Percentiles rank a stretch among this genome's conserved stretches.
These are phyloP conservation scores for Macrotus californicus DNA, from an alignment of 2,113 vertebrate genomes.

Conservation along the genomic window DNA sequence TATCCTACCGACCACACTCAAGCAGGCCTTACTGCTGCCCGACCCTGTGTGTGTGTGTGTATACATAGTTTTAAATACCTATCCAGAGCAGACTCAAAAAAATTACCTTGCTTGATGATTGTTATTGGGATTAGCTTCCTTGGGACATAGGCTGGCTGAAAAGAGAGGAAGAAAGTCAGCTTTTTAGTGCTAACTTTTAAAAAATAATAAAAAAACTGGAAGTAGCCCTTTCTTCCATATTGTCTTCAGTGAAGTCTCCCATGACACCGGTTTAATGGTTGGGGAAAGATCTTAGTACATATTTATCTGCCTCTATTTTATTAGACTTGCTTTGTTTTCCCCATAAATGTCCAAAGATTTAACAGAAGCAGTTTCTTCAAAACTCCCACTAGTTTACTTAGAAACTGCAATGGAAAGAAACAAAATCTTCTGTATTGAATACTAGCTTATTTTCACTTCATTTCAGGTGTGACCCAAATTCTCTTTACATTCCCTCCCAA, in stretches of 20 bases:
- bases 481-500: neutral
- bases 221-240: neutral
- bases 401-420: slow-evolving; percentile 1
- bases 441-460: slow-evolving; percentile 3
- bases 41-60: too few species aligned
- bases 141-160: slow-evolving; percentile 77
- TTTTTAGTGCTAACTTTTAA: slow-evolving; percentile 15
- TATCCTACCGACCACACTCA: too few species aligned
- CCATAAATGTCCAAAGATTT: slow-evolving; percentile 2
- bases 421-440: neutral
- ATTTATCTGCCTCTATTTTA: slow-evolving; percentile 31
- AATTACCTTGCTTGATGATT: slow-evolving; percentile 84
- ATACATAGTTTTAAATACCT: neutral
- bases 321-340: slow-evolving; percentile 25
- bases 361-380: slow-evolving; percentile 14
- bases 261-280: neutral
- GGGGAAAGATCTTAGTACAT: neutral
- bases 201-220: neutral
- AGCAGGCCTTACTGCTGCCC: too few species aligned
- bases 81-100: neutral
- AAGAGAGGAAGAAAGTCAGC: neutral
- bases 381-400: neutral
- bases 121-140: slow-evolving; percentile 80
- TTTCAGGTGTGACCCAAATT: neutral
- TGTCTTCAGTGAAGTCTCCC: neutral